These are phyloP conservation scores for Labia minor DNA, from an alignment of 2,888 invertebrate species.

Conservation along the genomic window DNA sequence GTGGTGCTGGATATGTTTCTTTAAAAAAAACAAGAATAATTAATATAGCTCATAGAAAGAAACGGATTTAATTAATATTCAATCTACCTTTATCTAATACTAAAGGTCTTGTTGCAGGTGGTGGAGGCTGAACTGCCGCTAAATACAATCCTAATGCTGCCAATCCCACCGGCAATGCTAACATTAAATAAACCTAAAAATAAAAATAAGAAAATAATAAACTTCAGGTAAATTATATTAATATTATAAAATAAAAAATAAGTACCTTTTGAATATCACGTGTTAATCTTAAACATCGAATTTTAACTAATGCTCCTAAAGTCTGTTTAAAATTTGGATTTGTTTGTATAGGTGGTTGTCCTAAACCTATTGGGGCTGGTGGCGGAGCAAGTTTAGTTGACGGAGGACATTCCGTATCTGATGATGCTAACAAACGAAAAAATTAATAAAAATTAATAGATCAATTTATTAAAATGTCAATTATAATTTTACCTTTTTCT, in stretches of 20 bases:
- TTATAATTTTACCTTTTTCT: slow-evolving; percentile 13
- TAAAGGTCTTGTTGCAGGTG: slow-evolving; percentile 34
- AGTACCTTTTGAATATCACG: slow-evolving; percentile 52
- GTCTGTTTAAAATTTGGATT: slow-evolving; percentile 51
- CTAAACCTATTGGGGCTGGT: slow-evolving; percentile 35
- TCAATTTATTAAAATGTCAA: too few species aligned
- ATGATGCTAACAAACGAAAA: slow-evolving; percentile 5
- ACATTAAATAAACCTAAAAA: slow-evolving; percentile 52
- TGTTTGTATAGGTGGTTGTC: slow-evolving; percentile 53
- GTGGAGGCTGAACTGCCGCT: slow-evolving; percentile 13
- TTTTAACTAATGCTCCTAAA: slow-evolving; percentile 53
- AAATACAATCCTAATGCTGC: slow-evolving; percentile 58
- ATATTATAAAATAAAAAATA: background rate
- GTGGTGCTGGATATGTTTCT: slow-evolving; percentile 49
- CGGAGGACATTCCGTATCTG: background rate
- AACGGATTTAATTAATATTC: too few species aligned
- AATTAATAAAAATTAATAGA: too few species aligned
- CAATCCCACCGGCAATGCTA: slow-evolving; percentile 55
- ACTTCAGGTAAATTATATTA: too few species aligned
- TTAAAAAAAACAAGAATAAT: slow-evolving; percentile 22
- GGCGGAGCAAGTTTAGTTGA: background rate
- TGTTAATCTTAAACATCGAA: slow-evolving; percentile 53
- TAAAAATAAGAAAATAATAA: background rate
- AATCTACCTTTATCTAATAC: slow-evolving; percentile 44
- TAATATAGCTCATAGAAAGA: slow-evolving; percentile 8